A percentile compares a stretch with the other conserved stretches of the same genome.
Evolutionary conservation across 1,140 invertebrate species (phyloP).

Genomic region (Pararge aegeria): DNA sequence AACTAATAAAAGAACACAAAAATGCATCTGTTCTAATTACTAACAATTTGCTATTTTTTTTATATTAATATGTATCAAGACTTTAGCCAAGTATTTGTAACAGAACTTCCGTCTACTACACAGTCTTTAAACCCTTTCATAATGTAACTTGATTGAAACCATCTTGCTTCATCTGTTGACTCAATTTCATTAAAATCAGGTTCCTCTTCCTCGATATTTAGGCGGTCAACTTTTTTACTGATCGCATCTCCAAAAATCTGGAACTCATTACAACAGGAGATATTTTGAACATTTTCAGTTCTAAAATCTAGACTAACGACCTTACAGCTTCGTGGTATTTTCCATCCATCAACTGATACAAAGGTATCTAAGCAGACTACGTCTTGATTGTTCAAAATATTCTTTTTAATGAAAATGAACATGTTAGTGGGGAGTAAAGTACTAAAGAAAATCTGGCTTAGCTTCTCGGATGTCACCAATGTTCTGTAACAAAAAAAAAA

Average conservation of each 20-base stretch:
- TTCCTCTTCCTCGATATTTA: slow-evolving; percentile 32
- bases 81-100: slow-evolving; percentile 58
- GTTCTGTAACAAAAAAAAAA: slow-evolving; percentile 48
- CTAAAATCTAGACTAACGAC: slow-evolving; percentile 57
- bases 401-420: slow-evolving; percentile 65
- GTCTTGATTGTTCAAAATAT: slow-evolving; percentile 34
- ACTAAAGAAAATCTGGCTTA: slow-evolving; percentile 57
- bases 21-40: not conserved
- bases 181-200: slow-evolving; percentile 59
- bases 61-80: slow-evolving; percentile 34
- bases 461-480: slow-evolving; percentile 59
- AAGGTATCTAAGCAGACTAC: slow-evolving; percentile 54
- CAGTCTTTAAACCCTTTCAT: slow-evolving; percentile 75
- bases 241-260: slow-evolving; percentile 55
- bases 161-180: slow-evolving; percentile 47
- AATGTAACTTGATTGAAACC: slow-evolving; percentile 67
- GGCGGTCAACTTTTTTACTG: slow-evolving; percentile 35
- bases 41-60: slow-evolving; percentile 15
- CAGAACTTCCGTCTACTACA: slow-evolving; percentile 59
- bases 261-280: slow-evolving; percentile 63
- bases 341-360: slow-evolving; percentile 47
- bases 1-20: slow-evolving; percentile 22
- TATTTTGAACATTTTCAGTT: slow-evolving; percentile 37
- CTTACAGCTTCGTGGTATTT: slow-evolving; percentile 55
- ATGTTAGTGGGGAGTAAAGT: slow-evolving; percentile 58